Percentiles rank a stretch among this genome's conserved stretches.
These are phyloP conservation scores for Labroides dimidiatus DNA, from an alignment of 2,797 vertebrate species.

Conservation along the genomic window DNA sequence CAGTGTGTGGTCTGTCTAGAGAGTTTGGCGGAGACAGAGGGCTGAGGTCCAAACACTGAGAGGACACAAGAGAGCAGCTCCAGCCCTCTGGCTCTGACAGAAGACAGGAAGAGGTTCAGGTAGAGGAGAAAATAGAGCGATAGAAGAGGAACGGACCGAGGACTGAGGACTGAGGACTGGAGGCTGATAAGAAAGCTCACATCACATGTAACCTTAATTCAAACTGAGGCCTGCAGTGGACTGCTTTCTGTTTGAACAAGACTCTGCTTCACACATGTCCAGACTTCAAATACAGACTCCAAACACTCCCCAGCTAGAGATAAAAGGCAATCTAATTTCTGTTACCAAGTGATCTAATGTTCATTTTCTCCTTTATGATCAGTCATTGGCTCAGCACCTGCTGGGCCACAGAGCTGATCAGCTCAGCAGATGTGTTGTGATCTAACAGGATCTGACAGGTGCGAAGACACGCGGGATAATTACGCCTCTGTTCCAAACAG, in stretches of 20 bases:
- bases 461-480: no score
- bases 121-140: neutral
- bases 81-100: neutral
- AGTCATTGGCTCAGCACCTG: conserved; percentile 63
- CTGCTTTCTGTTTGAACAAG: neutral
- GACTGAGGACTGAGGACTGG: neutral
- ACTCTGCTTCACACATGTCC: neutral
- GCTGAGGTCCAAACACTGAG: conserved; percentile 18
- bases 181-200: neutral
- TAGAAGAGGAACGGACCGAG: neutral
- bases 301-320: neutral
- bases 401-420: conserved; percentile 41
- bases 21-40: conserved; percentile 4
- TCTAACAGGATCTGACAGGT: conserved; percentile 28
- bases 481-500: no score
- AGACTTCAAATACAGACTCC: conserved; percentile 19
- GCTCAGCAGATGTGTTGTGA: conserved; percentile 37
- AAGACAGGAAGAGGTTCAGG: neutral
- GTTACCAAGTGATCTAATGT: conserved; percentile 58
- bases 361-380: conserved; percentile 57
- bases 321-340: conserved; percentile 50
- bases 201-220: neutral
- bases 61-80: neutral
- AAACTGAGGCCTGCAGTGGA: neutral
- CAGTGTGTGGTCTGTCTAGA: conserved; percentile 17